Conservation (phyloP, 2,113 vertebrate genomes). For the Coptodon bakossiorum region DNA sequence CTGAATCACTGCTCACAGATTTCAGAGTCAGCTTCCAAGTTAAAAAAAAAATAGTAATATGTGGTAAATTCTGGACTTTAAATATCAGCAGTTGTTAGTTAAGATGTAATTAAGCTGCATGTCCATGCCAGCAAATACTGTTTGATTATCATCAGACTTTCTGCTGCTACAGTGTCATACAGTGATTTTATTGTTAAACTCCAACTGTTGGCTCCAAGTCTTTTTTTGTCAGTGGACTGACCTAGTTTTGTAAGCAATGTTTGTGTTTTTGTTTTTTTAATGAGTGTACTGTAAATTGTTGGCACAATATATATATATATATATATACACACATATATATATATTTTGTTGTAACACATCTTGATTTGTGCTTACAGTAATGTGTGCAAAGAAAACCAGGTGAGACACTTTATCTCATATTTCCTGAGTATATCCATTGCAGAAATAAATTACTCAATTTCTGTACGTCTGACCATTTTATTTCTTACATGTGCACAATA, state of each 20-base stretch:
- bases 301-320: background rate
- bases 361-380: background rate
- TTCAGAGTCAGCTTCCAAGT: background rate
- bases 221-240: background rate
- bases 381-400: slow-evolving; percentile 2
- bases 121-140: background rate
- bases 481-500: background rate
- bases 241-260: slow-evolving; percentile 25
- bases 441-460: slow-evolving; percentile 51
- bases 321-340: background rate
- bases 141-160: background rate
- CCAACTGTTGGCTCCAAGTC: background rate
- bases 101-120: background rate
- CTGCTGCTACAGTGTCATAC: background rate
- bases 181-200: background rate
- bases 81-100: background rate
- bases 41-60: background rate
- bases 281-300: slow-evolving; percentile 12
- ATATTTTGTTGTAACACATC: background rate
- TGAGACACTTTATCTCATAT: slow-evolving; percentile 42
- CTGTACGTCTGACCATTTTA: slow-evolving; percentile 3
- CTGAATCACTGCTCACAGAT: background rate
- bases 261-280: slow-evolving; percentile 8
- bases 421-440: slow-evolving; percentile 10
- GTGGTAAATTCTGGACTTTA: background rate